Conservation (phyloP, 2,113 vertebrate species). For the Hippocampus zosterae region DNA sequence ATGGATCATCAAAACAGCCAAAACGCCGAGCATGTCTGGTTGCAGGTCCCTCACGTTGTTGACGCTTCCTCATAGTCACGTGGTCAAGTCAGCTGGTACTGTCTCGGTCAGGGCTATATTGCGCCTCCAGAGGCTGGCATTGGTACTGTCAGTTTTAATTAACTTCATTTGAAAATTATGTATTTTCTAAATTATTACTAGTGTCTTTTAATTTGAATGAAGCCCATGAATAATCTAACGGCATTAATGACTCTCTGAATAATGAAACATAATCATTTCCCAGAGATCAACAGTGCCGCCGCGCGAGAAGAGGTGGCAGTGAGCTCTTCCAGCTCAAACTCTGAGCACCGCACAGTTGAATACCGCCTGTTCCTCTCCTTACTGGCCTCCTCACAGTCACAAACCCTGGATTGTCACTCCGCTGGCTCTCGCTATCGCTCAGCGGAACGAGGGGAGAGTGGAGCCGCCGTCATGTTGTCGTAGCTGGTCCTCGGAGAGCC, state of each 20-base stretch:
- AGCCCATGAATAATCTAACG: background rate
- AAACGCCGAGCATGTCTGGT: constrained; percentile 19
- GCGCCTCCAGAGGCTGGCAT: background rate
- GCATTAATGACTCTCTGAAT: background rate
- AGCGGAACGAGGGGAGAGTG: constrained; percentile 21
- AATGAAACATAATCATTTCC: constrained; percentile 49
- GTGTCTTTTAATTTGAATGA: background rate
- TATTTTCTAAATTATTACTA: background rate
- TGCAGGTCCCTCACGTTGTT: constrained; percentile 3
- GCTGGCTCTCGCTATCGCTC: constrained; percentile 23
- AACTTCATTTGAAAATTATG: background rate
- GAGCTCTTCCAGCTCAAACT: constrained; percentile 21
- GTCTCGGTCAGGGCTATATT: background rate
- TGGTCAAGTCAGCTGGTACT: constrained; percentile 61
- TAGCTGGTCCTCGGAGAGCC: constrained; percentile 23
- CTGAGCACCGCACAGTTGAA: constrained; percentile 21
- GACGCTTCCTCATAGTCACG: constrained; percentile 53
- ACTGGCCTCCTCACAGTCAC: constrained; percentile 26
- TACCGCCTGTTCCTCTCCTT: background rate
- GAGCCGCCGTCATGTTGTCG: constrained; percentile 39
- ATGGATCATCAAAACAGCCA: constrained; percentile 3
- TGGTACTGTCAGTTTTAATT: background rate
- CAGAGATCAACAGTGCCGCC: constrained; percentile 50
- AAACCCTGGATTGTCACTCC: constrained; percentile 22
- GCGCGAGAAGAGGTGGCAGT: constrained; percentile 41